Evolutionary conservation across 1,140 invertebrate species (phyloP).

Genomic region (Araneus ventricosus): DNA sequence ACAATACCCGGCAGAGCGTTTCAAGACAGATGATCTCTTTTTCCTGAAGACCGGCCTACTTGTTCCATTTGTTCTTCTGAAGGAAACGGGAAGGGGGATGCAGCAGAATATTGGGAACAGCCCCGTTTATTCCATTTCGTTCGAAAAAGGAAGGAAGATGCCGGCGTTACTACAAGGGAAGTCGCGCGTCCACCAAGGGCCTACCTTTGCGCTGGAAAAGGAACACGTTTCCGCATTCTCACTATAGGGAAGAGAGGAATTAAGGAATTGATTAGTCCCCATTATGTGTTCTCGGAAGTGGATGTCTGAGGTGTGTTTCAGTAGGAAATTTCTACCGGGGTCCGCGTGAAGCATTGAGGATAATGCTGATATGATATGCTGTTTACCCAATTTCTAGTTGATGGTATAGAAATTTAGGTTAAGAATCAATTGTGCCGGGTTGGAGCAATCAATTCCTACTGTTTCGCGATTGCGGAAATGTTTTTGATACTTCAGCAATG

Average conservation of each 20-base stretch:
- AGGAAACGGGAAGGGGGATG: slow-evolving; percentile 29
- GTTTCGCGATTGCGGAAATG: too few relatives aligned
- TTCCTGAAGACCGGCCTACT: background rate
- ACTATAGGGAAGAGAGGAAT: background rate
- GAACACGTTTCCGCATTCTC: slow-evolving; percentile 14
- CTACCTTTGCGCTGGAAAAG: background rate
- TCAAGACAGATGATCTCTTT: slow-evolving; percentile 27
- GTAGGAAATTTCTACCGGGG: background rate
- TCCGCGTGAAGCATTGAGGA: background rate
- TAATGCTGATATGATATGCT: background rate
- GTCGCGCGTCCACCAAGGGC: background rate
- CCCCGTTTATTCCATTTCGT: background rate
- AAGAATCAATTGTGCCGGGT: background rate
- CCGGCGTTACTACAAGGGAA: background rate
- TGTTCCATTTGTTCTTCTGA: slow-evolving; percentile 26
- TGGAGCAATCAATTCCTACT: background rate
- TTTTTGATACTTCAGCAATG: too few relatives aligned
- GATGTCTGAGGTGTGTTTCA: background rate
- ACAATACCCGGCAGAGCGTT: slow-evolving; percentile 45
- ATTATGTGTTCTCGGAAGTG: background rate
- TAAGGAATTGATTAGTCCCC: background rate
- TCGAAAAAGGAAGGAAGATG: slow-evolving; percentile 16
- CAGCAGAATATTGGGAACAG: slow-evolving; percentile 12
- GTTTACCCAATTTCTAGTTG: background rate
- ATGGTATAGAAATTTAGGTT: slow-evolving; percentile 6